Conservation (phyloP, 2,888 invertebrate genomes). For the Perizoma flavofasciatum region DNA sequence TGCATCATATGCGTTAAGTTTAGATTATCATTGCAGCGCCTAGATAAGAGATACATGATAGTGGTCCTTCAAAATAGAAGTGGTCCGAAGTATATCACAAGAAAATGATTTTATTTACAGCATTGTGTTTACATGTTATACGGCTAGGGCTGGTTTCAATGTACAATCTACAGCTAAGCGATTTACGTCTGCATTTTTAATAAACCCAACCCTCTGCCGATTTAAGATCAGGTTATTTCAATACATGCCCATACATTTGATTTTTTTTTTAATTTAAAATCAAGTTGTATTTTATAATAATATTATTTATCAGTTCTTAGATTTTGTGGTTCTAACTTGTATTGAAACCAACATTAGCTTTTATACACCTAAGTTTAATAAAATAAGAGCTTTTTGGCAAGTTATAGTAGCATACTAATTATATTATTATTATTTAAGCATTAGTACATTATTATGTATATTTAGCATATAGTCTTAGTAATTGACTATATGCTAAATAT, state of each 20-base stretch:
- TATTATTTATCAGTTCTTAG: too few species aligned
- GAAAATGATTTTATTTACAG: slow-evolving; percentile 28
- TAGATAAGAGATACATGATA: slow-evolving; percentile 29
- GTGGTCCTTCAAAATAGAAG: slow-evolving; percentile 48
- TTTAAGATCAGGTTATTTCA: too few species aligned
- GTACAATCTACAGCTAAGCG: not conserved
- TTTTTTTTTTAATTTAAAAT: too few species aligned
- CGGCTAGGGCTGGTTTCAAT: slow-evolving; percentile 10
- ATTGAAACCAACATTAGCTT: slow-evolving; percentile 2
- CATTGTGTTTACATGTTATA: slow-evolving; percentile 6
- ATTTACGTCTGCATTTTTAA: too few species aligned
- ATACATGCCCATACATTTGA: too few species aligned
- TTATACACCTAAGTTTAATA: too few species aligned
- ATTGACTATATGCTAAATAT: too few species aligned
- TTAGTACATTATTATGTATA: not conserved
- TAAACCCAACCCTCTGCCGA: too few species aligned
- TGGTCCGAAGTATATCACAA: slow-evolving; percentile 41
- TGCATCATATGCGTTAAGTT: slow-evolving; percentile 50
- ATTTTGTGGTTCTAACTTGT: too few species aligned
- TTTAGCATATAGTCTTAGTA: too few species aligned
- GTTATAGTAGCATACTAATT: slow-evolving; percentile 30
- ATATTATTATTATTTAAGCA: too few species aligned
- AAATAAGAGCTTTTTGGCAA: slow-evolving; percentile 48
- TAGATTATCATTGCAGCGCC: slow-evolving; percentile 34
- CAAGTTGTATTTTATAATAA: too few species aligned